phyloP scores from a whole-genome alignment of 2,888 invertebrate genomes.

The Drosophila neutralis region DNA sequence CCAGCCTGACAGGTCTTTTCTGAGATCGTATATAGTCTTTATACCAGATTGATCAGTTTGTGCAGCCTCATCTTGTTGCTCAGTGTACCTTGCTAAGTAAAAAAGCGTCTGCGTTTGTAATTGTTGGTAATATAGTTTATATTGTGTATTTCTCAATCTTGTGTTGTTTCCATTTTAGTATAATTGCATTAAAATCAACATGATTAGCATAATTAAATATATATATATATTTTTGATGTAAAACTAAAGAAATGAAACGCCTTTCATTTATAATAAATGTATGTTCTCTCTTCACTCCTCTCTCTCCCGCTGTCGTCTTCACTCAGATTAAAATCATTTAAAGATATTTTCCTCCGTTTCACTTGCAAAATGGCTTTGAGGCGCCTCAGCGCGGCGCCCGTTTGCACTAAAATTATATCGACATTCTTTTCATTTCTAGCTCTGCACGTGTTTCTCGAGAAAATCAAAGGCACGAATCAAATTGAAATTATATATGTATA shows the following conservation, averaged over 20 bases:
- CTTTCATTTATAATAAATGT: constrained; percentile 23
- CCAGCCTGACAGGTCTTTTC: constrained; percentile 11
- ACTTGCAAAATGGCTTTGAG: constrained; percentile 53
- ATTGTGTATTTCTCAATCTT: constrained; percentile 71
- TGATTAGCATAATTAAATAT: constrained; percentile 69
- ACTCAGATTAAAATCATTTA: constrained; percentile 39
- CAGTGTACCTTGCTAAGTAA: constrained; percentile 8
- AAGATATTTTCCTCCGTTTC: constrained; percentile 45
- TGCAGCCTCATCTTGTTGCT: not conserved
- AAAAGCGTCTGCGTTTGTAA: constrained; percentile 41
- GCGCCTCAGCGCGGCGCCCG: constrained; percentile 22
- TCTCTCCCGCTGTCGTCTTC: constrained; percentile 5
- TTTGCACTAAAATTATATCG: constrained; percentile 74
- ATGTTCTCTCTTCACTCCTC: constrained; percentile 11
- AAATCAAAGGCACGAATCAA: constrained; percentile 49
- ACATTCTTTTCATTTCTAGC: constrained; percentile 62
- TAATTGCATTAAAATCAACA: constrained; percentile 73
- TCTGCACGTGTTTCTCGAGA: constrained; percentile 40
- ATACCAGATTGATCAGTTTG: not conserved
- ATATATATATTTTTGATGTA: constrained; percentile 52
- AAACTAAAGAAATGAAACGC: constrained; percentile 63
- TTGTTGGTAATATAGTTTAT: constrained; percentile 45
- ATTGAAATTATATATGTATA: constrained; percentile 28
- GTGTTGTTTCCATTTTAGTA: constrained; percentile 72
- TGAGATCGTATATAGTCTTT: not conserved